Evolutionary conservation across 2,888 invertebrate genomes (phyloP).

Genomic region (Ophioninae sp.): DNA sequence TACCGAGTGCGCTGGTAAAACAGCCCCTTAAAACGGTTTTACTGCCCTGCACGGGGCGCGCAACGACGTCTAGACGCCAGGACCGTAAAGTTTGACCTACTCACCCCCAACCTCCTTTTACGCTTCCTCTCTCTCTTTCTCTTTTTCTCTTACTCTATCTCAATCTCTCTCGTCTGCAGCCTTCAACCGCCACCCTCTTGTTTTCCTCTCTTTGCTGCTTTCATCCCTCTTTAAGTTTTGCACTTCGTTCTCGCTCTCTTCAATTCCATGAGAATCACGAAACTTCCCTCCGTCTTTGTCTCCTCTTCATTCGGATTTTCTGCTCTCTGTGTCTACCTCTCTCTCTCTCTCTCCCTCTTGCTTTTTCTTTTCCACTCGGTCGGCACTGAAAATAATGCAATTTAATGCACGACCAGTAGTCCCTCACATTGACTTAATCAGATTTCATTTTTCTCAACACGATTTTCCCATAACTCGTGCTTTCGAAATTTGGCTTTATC

Average conservation of each 20-base stretch:
- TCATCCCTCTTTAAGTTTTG: slow-evolving; percentile 44
- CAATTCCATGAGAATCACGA: background rate
- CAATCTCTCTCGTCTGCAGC: slow-evolving; percentile 44
- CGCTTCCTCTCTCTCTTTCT: slow-evolving; percentile 31
- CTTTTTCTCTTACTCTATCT: slow-evolving; percentile 27
- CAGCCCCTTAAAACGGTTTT: slow-evolving; percentile 81
- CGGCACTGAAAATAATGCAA: no score
- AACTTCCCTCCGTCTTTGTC: background rate
- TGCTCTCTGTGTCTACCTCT: background rate
- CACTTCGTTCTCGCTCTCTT: slow-evolving; percentile 28
- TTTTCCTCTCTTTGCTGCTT: slow-evolving; percentile 50
- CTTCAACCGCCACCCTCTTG: slow-evolving; percentile 46
- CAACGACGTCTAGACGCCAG: slow-evolving; percentile 80
- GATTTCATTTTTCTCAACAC: no score
- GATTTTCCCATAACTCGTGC: no score
- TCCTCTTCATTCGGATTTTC: no score
- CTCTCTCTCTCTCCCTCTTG: no score
- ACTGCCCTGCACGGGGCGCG: slow-evolving; percentile 78
- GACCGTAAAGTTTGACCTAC: slow-evolving; percentile 81
- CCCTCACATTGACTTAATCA: no score
- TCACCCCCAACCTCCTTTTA: slow-evolving; percentile 75
- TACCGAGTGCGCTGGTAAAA: slow-evolving; percentile 79
- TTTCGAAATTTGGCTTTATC: no score
- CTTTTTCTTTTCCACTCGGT: no score
- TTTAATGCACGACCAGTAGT: no score